Evolutionary conservation across 1,140 invertebrate genomes (phyloP).

Genomic region (Colletes latitarsis): DNA sequence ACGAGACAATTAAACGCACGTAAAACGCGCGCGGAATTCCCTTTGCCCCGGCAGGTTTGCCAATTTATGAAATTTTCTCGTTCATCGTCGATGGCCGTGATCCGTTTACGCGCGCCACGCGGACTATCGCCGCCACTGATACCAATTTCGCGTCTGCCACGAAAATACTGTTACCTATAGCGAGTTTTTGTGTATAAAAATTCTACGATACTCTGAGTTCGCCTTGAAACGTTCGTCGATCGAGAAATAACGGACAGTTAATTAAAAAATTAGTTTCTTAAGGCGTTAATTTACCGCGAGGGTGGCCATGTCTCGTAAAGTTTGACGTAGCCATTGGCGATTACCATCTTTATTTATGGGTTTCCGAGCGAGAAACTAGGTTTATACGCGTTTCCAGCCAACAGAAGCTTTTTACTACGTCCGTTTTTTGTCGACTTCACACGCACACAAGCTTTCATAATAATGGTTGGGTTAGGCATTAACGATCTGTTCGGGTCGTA

Average conservation of each 20-base stretch:
- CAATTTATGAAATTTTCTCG: not conserved
- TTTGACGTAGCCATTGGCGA: not conserved
- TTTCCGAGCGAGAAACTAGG: constrained; percentile 28
- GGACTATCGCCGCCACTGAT: not conserved
- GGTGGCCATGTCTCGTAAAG: not conserved
- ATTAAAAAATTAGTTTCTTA: no score
- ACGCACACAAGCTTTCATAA: not conserved
- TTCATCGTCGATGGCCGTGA: not conserved
- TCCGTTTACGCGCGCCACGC: not conserved
- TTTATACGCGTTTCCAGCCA: constrained; percentile 23
- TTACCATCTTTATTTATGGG: constrained; percentile 32
- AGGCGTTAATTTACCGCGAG: no score
- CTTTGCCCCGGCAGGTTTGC: not conserved
- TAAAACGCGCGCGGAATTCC: not conserved
- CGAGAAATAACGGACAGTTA: no score
- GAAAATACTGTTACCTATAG: not conserved
- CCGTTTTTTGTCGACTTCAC: not conserved
- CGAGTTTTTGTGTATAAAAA: no score
- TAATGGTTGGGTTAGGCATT: not conserved
- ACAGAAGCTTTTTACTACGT: constrained; percentile 22
- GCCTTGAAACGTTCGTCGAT: no score
- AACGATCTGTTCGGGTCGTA: not conserved
- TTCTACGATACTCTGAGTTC: no score
- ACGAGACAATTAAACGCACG: constrained; percentile 12
- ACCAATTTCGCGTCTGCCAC: not conserved